Evolutionary conservation across 1,140 invertebrate species (phyloP).

Genomic region (Drosophila equinoxialis): DNA sequence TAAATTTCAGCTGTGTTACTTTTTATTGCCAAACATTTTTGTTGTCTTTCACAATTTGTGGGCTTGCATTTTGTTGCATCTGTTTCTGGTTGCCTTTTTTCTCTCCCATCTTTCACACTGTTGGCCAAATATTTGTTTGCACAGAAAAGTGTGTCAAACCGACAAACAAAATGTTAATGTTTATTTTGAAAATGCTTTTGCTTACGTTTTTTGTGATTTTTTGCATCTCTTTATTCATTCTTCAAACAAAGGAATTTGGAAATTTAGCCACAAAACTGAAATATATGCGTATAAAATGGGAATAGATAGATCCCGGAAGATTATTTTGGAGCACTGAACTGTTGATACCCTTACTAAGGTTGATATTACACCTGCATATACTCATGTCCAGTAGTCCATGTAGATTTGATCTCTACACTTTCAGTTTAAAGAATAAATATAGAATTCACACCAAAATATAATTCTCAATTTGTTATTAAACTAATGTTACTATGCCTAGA

Average conservation of each 20-base stretch:
- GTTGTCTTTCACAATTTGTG: conserved; percentile 2
- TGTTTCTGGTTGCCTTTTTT: conserved; percentile 13
- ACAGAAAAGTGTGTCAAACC: conserved; percentile 63
- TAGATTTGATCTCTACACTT: too few relatives aligned
- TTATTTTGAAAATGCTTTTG: conserved; percentile 57
- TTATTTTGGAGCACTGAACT: neutral
- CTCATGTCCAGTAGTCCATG: too few relatives aligned
- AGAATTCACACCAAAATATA: too few relatives aligned
- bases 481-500: too few relatives aligned
- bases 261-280: neutral
- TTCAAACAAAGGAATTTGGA: conserved; percentile 8
- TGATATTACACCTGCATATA: too few relatives aligned
- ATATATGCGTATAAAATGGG: neutral
- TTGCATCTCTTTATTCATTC: neutral
- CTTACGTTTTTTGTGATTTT: conserved; percentile 21
- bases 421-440: too few relatives aligned
- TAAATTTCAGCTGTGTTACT: neutral
- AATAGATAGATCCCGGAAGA: conserved; percentile 1
- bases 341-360: too few relatives aligned
- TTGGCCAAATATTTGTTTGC: conserved; percentile 60
- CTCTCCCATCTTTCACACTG: conserved; percentile 28
- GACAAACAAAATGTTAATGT: conserved; percentile 58
- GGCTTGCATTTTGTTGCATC: conserved; percentile 41
- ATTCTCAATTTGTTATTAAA: too few relatives aligned
- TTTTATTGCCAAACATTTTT: conserved; percentile 8